Evolutionary conservation across 2,797 vertebrate species (phyloP), one percentile per base, ranked within the genome.

Genomic region (Australoheros facetus): DNA sequence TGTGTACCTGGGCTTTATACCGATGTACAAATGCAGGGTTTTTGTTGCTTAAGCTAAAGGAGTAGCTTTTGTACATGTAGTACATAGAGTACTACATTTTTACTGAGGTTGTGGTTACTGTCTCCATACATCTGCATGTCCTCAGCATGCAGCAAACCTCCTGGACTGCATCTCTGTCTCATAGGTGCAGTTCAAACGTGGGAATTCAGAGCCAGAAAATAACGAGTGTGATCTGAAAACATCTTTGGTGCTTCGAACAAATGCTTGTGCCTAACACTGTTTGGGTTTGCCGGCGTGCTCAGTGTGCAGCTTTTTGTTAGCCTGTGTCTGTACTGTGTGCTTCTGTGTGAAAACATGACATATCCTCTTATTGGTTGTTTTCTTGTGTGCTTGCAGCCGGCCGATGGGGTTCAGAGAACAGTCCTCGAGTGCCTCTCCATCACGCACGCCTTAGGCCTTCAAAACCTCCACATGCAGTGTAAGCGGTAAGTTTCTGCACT

Each of bases 341-440:
- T 51, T 0, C 10, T 69, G 17, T 69, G 30, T 53, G 17, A 51
- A 69, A 69, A 7, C 26, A 51, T 69, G 30, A 51, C 13, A 19
- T 30, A 30, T 69, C 7, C n/a, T 56, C 28, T 7, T 56, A 34
- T 32, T 45, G 12, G 37, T 73, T n/a, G 7, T 73, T 17, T 3
- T 9, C 1, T 77, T 3, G 0, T 75, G 53, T 48, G 17, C 70
- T 73, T 62, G 51, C 91, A 98, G 97, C 96, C 96, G 21, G 54
- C 94, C 87, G 95, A 97, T 48, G 97, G 96, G 75, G 97, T 96
- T 59, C 95, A 97, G 90, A 95, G 92, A 80, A 96, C 96, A 19
- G 87, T 98, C 39, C 89, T 97, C 2, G 97, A 98, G 89, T 99
- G 98, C 84, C 94, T 99, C 84, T 95, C 96, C 87, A 97, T 99